phyloP scores from a whole-genome alignment of 2,797 vertebrate genomes.

The Leucoraja ocellata region DNA sequence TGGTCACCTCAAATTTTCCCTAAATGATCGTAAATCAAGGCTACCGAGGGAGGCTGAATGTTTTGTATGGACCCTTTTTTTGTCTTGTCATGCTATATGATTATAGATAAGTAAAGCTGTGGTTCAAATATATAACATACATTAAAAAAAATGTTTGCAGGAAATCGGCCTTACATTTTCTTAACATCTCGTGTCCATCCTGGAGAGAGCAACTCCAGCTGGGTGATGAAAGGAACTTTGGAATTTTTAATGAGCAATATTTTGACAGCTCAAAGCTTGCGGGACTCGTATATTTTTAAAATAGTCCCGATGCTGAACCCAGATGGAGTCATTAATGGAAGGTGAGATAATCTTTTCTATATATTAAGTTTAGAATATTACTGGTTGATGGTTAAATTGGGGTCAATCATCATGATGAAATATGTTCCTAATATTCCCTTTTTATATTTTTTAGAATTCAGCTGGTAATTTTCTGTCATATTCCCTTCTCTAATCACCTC shows the following conservation, averaged over 20 bases:
- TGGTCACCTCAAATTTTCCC: not conserved
- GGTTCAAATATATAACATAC: not conserved
- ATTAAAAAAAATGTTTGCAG: conserved; percentile 52
- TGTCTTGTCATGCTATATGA: not conserved
- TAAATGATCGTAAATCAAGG: not conserved
- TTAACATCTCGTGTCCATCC: conserved; percentile 92
- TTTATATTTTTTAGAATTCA: not conserved
- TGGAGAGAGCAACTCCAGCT: conserved; percentile 95
- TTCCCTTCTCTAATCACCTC: too few relatives aligned
- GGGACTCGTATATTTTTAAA: conserved; percentile 95
- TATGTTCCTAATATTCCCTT: not conserved
- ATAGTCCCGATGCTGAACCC: conserved; percentile 98
- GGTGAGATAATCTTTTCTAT: conserved; percentile 62
- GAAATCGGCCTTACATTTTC: conserved; percentile 89
- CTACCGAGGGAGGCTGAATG: not conserved
- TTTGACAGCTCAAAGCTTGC: conserved; percentile 74
- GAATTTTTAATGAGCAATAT: conserved; percentile 89
- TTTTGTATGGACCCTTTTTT: not conserved
- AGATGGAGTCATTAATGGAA: conserved; percentile 95
- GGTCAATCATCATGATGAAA: not conserved
- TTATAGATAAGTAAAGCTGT: not conserved
- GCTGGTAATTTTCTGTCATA: not conserved
- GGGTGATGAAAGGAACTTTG: conserved; percentile 98
- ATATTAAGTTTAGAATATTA: not conserved
- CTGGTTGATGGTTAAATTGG: not conserved